A percentile compares a stretch with the other conserved stretches of the same genome.
Conservation (phyloP, 2,888 invertebrate genomes). For the Eudiplozoon nipponicum region DNA sequence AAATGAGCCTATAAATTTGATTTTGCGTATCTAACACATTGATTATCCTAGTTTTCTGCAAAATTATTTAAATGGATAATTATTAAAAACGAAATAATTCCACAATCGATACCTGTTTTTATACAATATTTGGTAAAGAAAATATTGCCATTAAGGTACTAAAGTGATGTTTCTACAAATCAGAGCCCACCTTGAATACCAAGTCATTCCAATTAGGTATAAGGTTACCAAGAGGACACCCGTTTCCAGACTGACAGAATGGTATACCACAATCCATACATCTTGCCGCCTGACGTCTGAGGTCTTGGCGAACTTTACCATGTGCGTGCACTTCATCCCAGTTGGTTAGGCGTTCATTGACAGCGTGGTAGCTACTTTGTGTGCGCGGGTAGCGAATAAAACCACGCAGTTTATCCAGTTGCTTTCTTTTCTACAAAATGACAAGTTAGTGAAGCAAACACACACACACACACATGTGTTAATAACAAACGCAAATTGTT, state of each 20-base stretch:
- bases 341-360: slow-evolving; percentile 51
- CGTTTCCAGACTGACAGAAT: slow-evolving; percentile 68
- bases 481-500: too few species aligned
- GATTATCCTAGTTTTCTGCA: too few species aligned
- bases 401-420: slow-evolving; percentile 29
- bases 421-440: slow-evolving; percentile 18
- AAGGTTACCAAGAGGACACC: slow-evolving; percentile 84
- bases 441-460: too few species aligned
- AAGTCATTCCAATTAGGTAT: slow-evolving; percentile 97
- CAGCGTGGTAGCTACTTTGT: slow-evolving; percentile 48
- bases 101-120: too few species aligned
- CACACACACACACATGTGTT: too few species aligned
- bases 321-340: slow-evolving; percentile 86
- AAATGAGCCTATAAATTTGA: too few species aligned
- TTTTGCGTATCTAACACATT: too few species aligned
- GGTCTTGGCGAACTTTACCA: slow-evolving; percentile 44
- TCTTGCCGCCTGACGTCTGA: slow-evolving; percentile 27
- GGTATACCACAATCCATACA: slow-evolving; percentile 99
- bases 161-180: too few species aligned
- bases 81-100: too few species aligned
- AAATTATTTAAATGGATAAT: too few species aligned
- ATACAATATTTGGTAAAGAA: neutral
- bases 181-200: slow-evolving; percentile 36
- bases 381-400: slow-evolving; percentile 85
- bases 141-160: neutral